A percentile compares a stretch with the other conserved stretches of the same genome.
phyloP scores from a whole-genome alignment of 2,888 invertebrate species.

The Machimus atricapillus region DNA sequence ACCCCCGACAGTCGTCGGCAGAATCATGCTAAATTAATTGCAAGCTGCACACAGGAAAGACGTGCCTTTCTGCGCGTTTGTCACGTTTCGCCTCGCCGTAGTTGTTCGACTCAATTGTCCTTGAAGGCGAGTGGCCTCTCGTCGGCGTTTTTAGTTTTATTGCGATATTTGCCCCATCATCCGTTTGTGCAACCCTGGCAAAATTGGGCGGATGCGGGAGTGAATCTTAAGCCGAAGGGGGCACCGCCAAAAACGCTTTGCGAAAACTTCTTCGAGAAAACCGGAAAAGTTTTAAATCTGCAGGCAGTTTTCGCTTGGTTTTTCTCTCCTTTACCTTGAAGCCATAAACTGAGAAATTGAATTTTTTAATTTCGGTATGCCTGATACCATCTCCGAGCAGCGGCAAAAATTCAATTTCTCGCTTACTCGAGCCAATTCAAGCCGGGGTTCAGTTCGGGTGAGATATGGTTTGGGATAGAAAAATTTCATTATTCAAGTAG shows the following conservation, averaged over 20 bases:
- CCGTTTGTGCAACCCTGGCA: not conserved
- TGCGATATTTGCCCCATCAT: not conserved
- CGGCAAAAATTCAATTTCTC: not conserved
- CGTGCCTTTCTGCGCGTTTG: not conserved
- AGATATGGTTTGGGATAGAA: not conserved
- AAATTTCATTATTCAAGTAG: not conserved
- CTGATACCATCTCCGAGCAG: not conserved
- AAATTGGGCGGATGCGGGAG: not conserved
- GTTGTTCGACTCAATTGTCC: constrained; percentile 31
- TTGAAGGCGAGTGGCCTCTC: not conserved
- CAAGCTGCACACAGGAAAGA: not conserved
- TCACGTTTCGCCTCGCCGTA: constrained; percentile 18
- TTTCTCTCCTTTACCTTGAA: not conserved
- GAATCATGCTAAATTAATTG: constrained; percentile 7
- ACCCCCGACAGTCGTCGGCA: not conserved
- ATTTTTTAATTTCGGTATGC: not conserved
- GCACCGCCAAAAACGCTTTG: not conserved
- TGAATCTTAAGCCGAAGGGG: not conserved
- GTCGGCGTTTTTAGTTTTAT: not conserved
- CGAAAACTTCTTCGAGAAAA: not conserved
- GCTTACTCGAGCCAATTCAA: not conserved
- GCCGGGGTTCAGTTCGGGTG: not conserved
- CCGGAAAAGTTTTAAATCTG: not conserved
- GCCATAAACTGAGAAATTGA: not conserved
- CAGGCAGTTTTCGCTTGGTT: not conserved